Evolutionary conservation across 2,797 vertebrate genomes (phyloP).

Genomic region (Novumbra hubbsi): DNA sequence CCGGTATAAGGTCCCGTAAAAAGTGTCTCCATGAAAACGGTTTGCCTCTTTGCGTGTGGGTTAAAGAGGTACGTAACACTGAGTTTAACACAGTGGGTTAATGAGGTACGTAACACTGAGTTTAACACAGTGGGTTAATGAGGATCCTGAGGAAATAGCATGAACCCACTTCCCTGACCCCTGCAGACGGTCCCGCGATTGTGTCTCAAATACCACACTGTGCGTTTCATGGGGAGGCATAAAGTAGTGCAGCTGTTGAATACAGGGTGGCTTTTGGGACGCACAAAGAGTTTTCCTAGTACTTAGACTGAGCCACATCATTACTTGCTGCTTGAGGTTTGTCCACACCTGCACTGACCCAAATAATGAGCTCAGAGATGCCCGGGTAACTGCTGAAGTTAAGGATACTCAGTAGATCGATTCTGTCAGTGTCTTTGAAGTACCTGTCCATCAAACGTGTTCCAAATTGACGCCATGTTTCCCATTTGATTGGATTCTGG

Average conservation of each 20-base stretch:
- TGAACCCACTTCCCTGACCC: constrained; percentile 33
- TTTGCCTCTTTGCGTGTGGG: too few relatives aligned
- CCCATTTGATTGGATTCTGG: background rate
- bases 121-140: constrained; percentile 56
- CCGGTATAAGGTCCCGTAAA: background rate
- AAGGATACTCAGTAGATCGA: constrained; percentile 35
- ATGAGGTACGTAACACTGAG: constrained; percentile 2
- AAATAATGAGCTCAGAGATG: constrained; percentile 58
- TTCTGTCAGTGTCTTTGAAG: constrained; percentile 33
- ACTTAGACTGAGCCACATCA: constrained; percentile 38
- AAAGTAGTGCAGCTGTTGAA: background rate
- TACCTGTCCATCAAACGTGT: constrained; percentile 36
- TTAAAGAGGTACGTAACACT: too few relatives aligned
- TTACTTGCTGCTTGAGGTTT: constrained; percentile 44
- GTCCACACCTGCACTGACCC: constrained; percentile 47
- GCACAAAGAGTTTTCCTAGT: constrained; percentile 4
- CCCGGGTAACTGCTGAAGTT: constrained; percentile 37
- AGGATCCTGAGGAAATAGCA: constrained; percentile 35
- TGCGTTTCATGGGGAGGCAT: background rate
- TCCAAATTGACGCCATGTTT: background rate
- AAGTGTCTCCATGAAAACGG: too few relatives aligned
- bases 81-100: constrained; percentile 26
- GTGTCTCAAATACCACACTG: background rate
- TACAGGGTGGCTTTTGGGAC: constrained; percentile 4
- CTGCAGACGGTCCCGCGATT: background rate